These are phyloP conservation scores for Emydocephalus ijimae DNA, from an alignment of 2,113 vertebrate genomes.

Conservation along the genomic window DNA sequence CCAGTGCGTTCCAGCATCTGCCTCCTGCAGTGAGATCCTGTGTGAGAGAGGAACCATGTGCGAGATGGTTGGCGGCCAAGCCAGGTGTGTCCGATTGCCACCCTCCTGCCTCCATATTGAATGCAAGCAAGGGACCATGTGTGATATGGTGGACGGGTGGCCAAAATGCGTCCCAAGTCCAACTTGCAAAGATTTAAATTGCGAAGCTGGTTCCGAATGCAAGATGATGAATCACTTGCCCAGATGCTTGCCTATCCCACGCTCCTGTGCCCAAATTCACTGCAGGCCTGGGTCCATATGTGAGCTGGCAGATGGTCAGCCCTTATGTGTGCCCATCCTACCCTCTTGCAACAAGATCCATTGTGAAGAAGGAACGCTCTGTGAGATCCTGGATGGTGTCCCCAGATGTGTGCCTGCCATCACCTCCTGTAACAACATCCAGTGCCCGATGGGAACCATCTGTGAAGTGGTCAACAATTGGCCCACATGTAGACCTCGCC, in stretches of 20 bases:
- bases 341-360: not conserved
- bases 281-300: not conserved
- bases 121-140: not conserved
- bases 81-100: not conserved
- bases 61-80: not conserved
- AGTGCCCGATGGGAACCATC: not conserved
- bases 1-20: not conserved
- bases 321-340: not conserved
- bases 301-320: not conserved
- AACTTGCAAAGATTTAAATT: not conserved
- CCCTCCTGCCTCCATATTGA: not conserved
- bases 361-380: not conserved
- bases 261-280: not conserved
- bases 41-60: not conserved
- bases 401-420: not conserved
- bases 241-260: not conserved
- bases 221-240: not conserved
- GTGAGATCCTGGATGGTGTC: not conserved
- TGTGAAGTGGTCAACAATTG: not conserved
- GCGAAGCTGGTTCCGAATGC: not conserved
- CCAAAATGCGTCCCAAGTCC: not conserved
- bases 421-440: not conserved
- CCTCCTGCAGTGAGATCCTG: not conserved
- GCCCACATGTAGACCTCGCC: not conserved
- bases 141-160: not conserved